Evolutionary conservation across 2,888 invertebrate genomes (phyloP).

Genomic region (Ypsolopha sequella): DNA sequence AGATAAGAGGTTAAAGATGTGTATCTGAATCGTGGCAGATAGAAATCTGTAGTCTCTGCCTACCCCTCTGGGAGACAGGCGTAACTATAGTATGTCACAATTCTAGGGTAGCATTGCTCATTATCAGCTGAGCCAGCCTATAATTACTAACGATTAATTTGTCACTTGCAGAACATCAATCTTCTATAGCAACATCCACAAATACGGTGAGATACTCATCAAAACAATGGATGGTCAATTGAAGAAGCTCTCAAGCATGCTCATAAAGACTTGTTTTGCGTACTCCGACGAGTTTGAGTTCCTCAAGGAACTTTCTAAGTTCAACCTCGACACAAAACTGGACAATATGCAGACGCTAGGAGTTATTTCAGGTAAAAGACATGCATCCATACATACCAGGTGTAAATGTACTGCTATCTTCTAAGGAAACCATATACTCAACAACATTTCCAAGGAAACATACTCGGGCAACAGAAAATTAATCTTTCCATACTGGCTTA

Average conservation of each 20-base stretch:
- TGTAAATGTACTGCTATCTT: too few relatives aligned
- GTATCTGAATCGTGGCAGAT: too few relatives aligned
- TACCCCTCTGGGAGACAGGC: too few relatives aligned
- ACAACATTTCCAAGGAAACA: too few relatives aligned
- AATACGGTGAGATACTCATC: constrained; percentile 43
- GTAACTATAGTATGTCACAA: too few relatives aligned
- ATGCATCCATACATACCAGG: too few relatives aligned
- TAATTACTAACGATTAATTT: neutral
- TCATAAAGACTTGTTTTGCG: constrained; percentile 28
- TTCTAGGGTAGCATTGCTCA: neutral
- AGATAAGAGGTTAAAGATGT: too few relatives aligned
- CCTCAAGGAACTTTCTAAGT: constrained; percentile 22
- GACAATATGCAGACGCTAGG: constrained; percentile 15
- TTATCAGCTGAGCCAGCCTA: neutral
- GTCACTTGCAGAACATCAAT: constrained; percentile 32
- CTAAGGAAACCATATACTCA: too few relatives aligned
- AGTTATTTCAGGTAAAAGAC: constrained; percentile 14
- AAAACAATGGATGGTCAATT: constrained; percentile 19
- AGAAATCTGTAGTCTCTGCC: too few relatives aligned
- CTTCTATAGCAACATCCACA: constrained; percentile 43
- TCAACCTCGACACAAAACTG: constrained; percentile 29
- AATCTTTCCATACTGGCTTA: too few relatives aligned
- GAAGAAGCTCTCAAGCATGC: constrained; percentile 19
- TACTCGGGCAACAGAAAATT: too few relatives aligned
- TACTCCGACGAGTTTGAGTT: constrained; percentile 25